A percentile compares a stretch with the other conserved stretches of the same genome.
These are phyloP conservation scores for Rhinogobio ventralis DNA, from an alignment of 2,797 vertebrate species.

Conservation along the genomic window DNA sequence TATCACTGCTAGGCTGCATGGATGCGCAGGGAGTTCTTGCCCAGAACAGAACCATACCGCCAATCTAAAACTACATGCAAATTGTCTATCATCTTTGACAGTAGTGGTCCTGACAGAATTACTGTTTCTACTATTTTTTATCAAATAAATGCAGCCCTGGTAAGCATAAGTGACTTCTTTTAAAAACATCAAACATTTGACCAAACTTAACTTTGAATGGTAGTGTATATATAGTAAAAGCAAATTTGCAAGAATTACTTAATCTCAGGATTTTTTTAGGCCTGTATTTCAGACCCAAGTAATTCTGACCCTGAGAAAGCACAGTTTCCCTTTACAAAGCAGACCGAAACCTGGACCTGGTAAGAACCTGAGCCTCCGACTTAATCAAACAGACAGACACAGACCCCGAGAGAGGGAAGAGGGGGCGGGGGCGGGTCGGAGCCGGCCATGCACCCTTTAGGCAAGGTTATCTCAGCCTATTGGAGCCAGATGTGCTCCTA, in stretches of 20 bases:
- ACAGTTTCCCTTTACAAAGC: constrained; percentile 39
- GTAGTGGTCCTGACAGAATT: no score
- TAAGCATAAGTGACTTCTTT: neutral
- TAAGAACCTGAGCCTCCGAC: constrained; percentile 46
- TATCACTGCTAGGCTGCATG: no score
- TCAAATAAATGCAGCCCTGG: neutral
- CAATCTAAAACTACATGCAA: no score
- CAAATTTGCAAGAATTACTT: neutral
- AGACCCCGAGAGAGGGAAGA: constrained; percentile 42
- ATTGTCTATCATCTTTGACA: no score
- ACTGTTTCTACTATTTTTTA: neutral
- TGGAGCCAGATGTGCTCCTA: constrained; percentile 88
- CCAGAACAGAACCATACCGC: no score
- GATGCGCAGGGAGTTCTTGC: no score
- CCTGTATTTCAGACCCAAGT: constrained; percentile 12
- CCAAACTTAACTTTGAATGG: neutral
- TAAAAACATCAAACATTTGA: neutral
- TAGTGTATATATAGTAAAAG: neutral
- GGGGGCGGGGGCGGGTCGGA: constrained; percentile 59
- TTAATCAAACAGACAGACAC: constrained; percentile 56
- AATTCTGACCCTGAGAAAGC: constrained; percentile 35
- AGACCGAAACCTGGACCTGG: constrained; percentile 26
- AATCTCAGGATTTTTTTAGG: constrained; percentile 5
- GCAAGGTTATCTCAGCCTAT: constrained; percentile 85
- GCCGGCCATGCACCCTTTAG: constrained; percentile 79